Evolutionary conservation across 2,113 vertebrate species (phyloP).

Genomic region (Pongo pygmaeus): DNA sequence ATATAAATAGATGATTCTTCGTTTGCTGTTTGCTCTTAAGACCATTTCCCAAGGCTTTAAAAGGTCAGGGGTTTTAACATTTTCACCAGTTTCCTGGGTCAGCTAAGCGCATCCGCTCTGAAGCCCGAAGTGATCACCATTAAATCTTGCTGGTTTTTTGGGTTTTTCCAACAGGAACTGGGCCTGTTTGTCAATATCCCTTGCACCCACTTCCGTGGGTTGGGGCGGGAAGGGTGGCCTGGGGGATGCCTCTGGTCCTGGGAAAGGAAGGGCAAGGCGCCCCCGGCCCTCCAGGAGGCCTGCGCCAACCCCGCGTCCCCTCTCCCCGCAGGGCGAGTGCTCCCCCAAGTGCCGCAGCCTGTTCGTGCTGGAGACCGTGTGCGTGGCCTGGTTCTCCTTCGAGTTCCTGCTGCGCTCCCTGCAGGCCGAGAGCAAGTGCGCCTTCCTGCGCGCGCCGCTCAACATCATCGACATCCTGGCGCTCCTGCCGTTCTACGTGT

Average conservation of each 20-base stretch:
- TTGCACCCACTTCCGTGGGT: background rate
- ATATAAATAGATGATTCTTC: background rate
- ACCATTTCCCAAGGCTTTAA: background rate
- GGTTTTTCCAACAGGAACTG: background rate
- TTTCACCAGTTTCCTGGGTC: background rate
- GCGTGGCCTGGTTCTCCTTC: slow-evolving; percentile 97
- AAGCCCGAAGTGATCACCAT: background rate
- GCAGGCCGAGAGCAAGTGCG: slow-evolving; percentile 94
- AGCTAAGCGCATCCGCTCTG: background rate
- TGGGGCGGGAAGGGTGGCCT: background rate
- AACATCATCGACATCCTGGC: slow-evolving; percentile 96
- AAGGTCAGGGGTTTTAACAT: background rate
- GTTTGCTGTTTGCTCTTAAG: background rate
- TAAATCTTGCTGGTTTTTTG: background rate
- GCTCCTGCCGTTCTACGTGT: slow-evolving; percentile 96
- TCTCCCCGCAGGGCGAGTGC: slow-evolving; percentile 91
- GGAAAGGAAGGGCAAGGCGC: no score
- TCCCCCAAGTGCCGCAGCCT: slow-evolving; percentile 93
- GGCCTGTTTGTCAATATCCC: background rate
- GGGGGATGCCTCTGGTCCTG: no score
- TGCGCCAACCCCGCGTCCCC: background rate
- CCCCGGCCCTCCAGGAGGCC: background rate
- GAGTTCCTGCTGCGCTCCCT: slow-evolving; percentile 96
- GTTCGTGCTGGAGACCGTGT: slow-evolving; percentile 96
- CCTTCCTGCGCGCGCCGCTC: slow-evolving; percentile 94